These are phyloP conservation scores for Phoxinus dragarum DNA, from an alignment of 2,797 vertebrate species.

Conservation along the genomic window DNA sequence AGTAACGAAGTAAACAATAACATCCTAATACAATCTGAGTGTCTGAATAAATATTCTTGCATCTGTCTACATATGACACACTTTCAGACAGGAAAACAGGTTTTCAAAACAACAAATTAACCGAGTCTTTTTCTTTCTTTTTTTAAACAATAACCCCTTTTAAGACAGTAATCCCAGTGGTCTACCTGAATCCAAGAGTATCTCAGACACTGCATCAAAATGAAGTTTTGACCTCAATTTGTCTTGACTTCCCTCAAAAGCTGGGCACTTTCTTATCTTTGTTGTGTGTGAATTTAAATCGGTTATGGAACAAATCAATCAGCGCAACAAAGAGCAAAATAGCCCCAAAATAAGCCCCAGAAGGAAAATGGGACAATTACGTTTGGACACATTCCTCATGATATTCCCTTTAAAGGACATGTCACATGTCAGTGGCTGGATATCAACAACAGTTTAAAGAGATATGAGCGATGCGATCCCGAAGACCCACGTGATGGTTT, in stretches of 20 bases:
- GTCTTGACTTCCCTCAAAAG: slow-evolving; percentile 61
- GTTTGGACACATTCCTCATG: slow-evolving; percentile 53
- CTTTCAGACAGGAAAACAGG: slow-evolving; percentile 77
- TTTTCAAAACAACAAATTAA: slow-evolving; percentile 76
- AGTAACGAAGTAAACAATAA: slow-evolving; percentile 82
- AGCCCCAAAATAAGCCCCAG: slow-evolving; percentile 54
- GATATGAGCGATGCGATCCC: slow-evolving; percentile 20
- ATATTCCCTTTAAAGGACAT: slow-evolving; percentile 52
- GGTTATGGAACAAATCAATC: slow-evolving; percentile 60
- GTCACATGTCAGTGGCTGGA: slow-evolving; percentile 51
- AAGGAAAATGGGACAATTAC: slow-evolving; percentile 57
- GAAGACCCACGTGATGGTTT: slow-evolving; percentile 18
- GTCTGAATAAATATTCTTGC: slow-evolving; percentile 82
- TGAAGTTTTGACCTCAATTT: slow-evolving; percentile 63
- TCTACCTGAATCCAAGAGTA: slow-evolving; percentile 59
- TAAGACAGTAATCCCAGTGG: slow-evolving; percentile 67
- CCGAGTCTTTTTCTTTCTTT: slow-evolving; percentile 69
- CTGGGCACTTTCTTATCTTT: slow-evolving; percentile 56
- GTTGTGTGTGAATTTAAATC: slow-evolving; percentile 47
- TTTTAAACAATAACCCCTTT: slow-evolving; percentile 70
- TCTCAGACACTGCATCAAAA: slow-evolving; percentile 52
- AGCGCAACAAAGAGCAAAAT: slow-evolving; percentile 58
- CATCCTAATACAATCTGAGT: slow-evolving; percentile 78
- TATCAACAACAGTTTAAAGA: slow-evolving; percentile 57
- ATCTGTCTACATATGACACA: slow-evolving; percentile 81